Evolutionary conservation across 1,140 invertebrate genomes (phyloP).

Genomic region (Vanessa tameamea): DNA sequence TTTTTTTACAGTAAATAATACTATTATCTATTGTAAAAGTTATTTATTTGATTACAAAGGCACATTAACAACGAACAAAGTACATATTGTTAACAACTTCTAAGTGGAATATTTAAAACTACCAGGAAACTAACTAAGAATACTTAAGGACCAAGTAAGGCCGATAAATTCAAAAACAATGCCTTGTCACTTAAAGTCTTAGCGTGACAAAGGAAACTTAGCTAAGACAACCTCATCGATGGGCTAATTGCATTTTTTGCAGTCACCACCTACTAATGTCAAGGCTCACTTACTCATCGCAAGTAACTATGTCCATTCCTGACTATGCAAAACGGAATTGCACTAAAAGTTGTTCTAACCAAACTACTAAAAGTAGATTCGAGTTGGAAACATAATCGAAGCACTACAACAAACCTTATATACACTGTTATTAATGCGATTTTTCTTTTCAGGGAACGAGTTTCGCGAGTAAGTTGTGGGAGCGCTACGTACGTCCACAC

Average conservation of each 20-base stretch:
- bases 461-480: conserved; percentile 66
- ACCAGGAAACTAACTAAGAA: conserved; percentile 51
- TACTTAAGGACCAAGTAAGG: conserved; percentile 48
- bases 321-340: conserved; percentile 47
- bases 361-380: conserved; percentile 25
- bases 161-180: conserved; percentile 73
- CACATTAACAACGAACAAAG: background rate
- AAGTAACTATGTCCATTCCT: conserved; percentile 63
- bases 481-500: conserved; percentile 56
- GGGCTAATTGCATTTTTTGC: conserved; percentile 75
- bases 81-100: conserved; percentile 26
- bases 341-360: conserved; percentile 49
- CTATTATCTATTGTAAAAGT: background rate
- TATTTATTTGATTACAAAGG: background rate
- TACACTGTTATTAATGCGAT: conserved; percentile 47
- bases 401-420: conserved; percentile 67
- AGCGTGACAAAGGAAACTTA: conserved; percentile 74
- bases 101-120: conserved; percentile 42
- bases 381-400: conserved; percentile 56
- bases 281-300: conserved; percentile 76
- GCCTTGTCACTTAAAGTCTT: conserved; percentile 55
- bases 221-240: conserved; percentile 64
- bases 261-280: conserved; percentile 71
- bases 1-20: too few relatives aligned
- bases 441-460: conserved; percentile 59